Percentiles rank a stretch among this genome's conserved stretches.
These are phyloP conservation scores for Larimichthys polyactis DNA, from an alignment of 2,113 vertebrate genomes.

Conservation along the genomic window DNA sequence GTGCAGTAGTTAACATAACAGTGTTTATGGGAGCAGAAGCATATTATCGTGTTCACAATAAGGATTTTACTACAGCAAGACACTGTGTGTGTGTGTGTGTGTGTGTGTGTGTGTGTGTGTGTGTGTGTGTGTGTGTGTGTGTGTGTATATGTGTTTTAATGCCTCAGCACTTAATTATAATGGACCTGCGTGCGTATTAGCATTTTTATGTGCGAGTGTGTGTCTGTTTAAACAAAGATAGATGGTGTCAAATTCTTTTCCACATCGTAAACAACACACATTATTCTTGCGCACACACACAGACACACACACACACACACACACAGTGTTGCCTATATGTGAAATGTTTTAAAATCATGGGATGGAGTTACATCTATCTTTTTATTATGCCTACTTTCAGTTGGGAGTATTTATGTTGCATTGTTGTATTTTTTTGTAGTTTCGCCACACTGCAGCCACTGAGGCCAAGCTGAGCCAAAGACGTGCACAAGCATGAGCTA, in stretches of 20 bases:
- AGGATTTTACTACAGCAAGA: not conserved
- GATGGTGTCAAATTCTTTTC: slow-evolving; percentile 1
- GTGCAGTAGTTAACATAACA: not conserved
- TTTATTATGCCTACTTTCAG: not conserved
- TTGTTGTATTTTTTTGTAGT: no score
- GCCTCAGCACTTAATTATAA: slow-evolving; percentile 22
- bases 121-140: slow-evolving; percentile 9
- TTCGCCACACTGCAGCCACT: not conserved
- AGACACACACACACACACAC: not conserved
- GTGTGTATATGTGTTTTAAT: slow-evolving; percentile 4
- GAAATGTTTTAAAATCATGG: not conserved
- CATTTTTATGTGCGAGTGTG: not conserved
- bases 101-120: slow-evolving; percentile 6
- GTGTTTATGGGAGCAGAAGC: slow-evolving; percentile 8
- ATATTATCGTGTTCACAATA: slow-evolving; percentile 8
- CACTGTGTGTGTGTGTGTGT: not conserved
- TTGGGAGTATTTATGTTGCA: no score
- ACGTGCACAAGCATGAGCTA: no score
- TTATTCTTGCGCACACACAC: not conserved
- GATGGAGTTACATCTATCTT: not conserved
- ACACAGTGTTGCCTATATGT: not conserved
- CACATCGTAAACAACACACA: slow-evolving; percentile 1
- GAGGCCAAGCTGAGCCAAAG: no score
- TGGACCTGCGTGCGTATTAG: not conserved
- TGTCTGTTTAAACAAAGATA: not conserved